phyloP scores from a whole-genome alignment of 2,888 invertebrate genomes.

The Andrena flavipes region DNA sequence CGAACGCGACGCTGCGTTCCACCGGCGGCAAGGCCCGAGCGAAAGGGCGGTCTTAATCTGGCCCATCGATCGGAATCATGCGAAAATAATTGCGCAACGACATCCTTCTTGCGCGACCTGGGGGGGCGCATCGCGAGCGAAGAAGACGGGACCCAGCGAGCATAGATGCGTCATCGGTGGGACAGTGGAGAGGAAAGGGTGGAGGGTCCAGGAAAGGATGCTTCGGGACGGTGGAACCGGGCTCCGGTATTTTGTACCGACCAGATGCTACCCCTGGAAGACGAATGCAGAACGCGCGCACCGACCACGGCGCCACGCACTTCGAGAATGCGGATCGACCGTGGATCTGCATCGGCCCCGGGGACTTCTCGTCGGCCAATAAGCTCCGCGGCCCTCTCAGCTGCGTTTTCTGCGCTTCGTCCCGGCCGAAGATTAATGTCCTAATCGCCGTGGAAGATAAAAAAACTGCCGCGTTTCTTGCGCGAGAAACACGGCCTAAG shows the following conservation, averaged over 20 bases:
- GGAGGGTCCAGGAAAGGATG: slow-evolving; percentile 49
- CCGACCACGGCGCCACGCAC: slow-evolving; percentile 66
- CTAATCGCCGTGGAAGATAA: slow-evolving; percentile 51
- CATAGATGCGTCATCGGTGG: slow-evolving; percentile 3
- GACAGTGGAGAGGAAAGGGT: background rate
- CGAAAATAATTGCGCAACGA: slow-evolving; percentile 76
- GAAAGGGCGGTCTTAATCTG: slow-evolving; percentile 73
- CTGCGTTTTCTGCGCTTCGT: slow-evolving; percentile 33
- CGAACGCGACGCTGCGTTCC: slow-evolving; percentile 57
- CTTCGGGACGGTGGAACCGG: slow-evolving; percentile 43
- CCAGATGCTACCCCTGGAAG: slow-evolving; percentile 71
- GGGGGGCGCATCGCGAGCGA: slow-evolving; percentile 19
- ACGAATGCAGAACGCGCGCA: slow-evolving; percentile 66
- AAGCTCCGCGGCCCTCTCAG: slow-evolving; percentile 22
- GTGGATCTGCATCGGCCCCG: slow-evolving; percentile 60
- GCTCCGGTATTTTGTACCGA: slow-evolving; percentile 69
- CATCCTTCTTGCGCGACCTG: slow-evolving; percentile 63
- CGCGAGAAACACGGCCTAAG: background rate
- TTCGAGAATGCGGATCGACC: slow-evolving; percentile 66
- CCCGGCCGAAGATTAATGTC: slow-evolving; percentile 59
- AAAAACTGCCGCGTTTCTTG: slow-evolving; percentile 47
- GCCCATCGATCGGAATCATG: slow-evolving; percentile 73
- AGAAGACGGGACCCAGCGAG: slow-evolving; percentile 27
- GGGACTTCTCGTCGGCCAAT: slow-evolving; percentile 38
- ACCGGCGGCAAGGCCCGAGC: slow-evolving; percentile 33